A percentile compares a stretch with the other conserved stretches of the same genome.
Evolutionary conservation across 2,797 vertebrate genomes (phyloP).

Genomic region (Melanotaenia maccullochi): DNA sequence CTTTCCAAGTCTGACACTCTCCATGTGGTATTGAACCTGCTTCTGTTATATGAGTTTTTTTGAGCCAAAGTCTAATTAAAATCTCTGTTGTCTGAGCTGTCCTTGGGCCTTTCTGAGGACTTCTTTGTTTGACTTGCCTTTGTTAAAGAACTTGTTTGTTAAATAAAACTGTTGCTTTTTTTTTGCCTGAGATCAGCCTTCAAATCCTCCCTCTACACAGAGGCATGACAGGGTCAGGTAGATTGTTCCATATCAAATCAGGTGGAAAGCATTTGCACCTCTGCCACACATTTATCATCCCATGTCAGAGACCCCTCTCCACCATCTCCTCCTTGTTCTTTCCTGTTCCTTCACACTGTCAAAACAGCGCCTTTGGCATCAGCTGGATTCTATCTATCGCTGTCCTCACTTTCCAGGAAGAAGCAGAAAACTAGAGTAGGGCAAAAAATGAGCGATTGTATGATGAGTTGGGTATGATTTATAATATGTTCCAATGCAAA

Average conservation of each 20-base stretch:
- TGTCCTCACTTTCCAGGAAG: constrained; percentile 43
- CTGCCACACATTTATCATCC: constrained; percentile 78
- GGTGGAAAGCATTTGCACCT: constrained; percentile 77
- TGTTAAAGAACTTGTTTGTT: no score
- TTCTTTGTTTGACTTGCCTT: no score
- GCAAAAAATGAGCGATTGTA: constrained; percentile 53
- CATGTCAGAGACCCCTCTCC: constrained; percentile 53
- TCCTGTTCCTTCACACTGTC: constrained; percentile 55
- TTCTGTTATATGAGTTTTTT: no score
- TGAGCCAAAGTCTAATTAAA: no score
- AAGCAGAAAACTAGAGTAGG: constrained; percentile 49
- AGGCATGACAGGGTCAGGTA: constrained; percentile 62
- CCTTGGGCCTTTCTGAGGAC: no score
- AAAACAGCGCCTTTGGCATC: constrained; percentile 78
- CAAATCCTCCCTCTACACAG: no score
- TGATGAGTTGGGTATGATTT: constrained; percentile 62
- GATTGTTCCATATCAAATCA: constrained; percentile 74
- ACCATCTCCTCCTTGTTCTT: constrained; percentile 4
- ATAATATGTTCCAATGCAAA: constrained; percentile 60
- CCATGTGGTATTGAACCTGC: no score
- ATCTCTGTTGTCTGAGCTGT: no score
- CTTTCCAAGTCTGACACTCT: no score
- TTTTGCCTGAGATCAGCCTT: no score
- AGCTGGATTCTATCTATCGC: constrained; percentile 62
- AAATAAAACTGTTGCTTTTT: no score